These are phyloP conservation scores for Vulpes ferrilata DNA, from an alignment of 2,113 vertebrate genomes.

Conservation along the genomic window DNA sequence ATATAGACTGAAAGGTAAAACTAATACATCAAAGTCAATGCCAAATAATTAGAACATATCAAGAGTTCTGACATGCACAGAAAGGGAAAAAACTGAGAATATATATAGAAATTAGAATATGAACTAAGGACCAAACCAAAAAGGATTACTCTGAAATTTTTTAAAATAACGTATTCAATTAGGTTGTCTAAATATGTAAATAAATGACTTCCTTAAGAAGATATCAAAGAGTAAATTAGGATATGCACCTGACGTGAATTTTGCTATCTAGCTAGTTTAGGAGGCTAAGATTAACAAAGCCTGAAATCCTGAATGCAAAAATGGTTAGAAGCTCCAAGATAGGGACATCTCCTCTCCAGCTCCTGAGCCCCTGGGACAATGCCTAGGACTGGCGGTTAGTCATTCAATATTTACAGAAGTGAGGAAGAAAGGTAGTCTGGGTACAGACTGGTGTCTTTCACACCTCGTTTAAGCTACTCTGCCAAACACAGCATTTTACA, in stretches of 20 bases:
- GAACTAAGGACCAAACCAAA: neutral
- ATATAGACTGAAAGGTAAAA: conserved; percentile 14
- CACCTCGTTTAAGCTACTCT: neutral
- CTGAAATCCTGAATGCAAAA: neutral
- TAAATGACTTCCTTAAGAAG: neutral
- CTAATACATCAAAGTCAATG: neutral
- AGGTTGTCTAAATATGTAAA: neutral
- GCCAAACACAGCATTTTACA: neutral
- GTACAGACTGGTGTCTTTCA: neutral
- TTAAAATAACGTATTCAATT: neutral
- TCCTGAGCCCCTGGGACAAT: neutral
- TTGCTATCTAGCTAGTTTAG: neutral
- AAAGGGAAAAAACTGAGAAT: neutral
- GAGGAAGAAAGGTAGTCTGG: neutral
- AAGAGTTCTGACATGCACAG: neutral
- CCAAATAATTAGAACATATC: neutral
- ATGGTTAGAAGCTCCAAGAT: neutral
- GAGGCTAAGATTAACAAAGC: neutral
- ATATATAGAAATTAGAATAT: neutral
- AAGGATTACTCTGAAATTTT: neutral
- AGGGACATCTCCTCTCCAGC: neutral
- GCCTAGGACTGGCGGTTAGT: neutral
- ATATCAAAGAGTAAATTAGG: neutral
- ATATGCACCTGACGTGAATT: neutral
- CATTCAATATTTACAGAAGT: neutral